Percentiles rank a stretch among this genome's conserved stretches.
Evolutionary conservation across 2,113 vertebrate genomes (phyloP).

Genomic region (Orcinus orca): DNA sequence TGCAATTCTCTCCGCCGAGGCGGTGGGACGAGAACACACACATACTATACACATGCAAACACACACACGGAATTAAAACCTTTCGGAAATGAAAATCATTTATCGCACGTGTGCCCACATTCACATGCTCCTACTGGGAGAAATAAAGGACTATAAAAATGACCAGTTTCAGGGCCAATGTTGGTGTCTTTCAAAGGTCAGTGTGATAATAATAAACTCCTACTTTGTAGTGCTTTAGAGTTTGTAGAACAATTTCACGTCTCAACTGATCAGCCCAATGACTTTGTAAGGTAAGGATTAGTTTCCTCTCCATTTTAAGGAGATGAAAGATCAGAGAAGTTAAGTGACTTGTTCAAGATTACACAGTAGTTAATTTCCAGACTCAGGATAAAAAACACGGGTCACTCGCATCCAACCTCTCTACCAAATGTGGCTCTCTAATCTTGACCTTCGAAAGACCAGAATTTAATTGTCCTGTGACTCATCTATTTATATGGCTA

Average conservation of each 20-base stretch:
- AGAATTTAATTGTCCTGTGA: background rate
- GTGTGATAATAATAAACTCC: background rate
- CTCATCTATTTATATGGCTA: background rate
- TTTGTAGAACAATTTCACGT: background rate
- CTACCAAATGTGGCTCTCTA: background rate
- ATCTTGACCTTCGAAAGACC: background rate
- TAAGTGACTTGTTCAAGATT: background rate
- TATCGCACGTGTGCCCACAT: background rate
- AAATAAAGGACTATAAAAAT: background rate
- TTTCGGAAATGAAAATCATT: background rate
- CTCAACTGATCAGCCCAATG: background rate
- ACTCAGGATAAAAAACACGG: background rate
- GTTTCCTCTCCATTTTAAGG: constrained; percentile 2
- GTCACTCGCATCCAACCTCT: background rate
- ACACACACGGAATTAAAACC: background rate
- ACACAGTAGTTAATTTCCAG: background rate
- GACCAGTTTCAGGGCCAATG: background rate
- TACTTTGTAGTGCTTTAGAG: background rate
- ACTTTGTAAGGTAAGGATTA: background rate
- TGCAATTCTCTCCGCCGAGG: background rate
- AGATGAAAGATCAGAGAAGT: background rate
- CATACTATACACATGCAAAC: background rate
- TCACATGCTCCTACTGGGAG: background rate
- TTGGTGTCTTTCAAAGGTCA: background rate
- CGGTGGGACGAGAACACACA: background rate